Evolutionary conservation across 2,888 invertebrate species (phyloP).

Genomic region (Ectemnius lituratus): DNA sequence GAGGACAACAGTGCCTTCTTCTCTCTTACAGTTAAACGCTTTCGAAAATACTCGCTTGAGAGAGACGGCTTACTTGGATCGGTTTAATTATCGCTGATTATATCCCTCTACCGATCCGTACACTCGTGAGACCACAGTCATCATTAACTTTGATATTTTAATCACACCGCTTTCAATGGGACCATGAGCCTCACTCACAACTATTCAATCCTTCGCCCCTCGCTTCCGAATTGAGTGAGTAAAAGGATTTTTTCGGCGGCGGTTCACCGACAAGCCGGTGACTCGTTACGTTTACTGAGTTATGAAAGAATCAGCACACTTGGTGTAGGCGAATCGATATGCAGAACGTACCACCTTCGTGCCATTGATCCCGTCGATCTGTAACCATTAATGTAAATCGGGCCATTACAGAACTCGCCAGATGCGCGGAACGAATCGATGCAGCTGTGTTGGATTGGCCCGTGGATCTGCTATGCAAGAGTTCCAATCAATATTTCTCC

Average conservation of each 20-base stretch:
- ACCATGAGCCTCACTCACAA: no score
- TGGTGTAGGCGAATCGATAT: no score
- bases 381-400: constrained; percentile 32
- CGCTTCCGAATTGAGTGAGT: no score
- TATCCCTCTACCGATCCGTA: constrained; percentile 23
- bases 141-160: constrained; percentile 35
- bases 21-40: constrained; percentile 29
- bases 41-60: constrained; percentile 34
- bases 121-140: neutral
- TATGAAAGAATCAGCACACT: no score
- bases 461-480: constrained; percentile 26
- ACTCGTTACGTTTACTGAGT: no score
- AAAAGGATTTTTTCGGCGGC: no score
- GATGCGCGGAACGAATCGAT: constrained; percentile 22
- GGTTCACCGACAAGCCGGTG: no score
- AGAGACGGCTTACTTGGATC: constrained; percentile 6
- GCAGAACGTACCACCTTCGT: no score
- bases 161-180: neutral
- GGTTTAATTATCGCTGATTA: constrained; percentile 48
- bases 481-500: neutral
- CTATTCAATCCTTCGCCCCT: no score
- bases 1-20: constrained; percentile 26
- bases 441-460: constrained; percentile 28
- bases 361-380: constrained; percentile 25
- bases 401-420: constrained; percentile 17